Evolutionary conservation across 2,888 invertebrate genomes (phyloP).

Genomic region (Julus scanicus): DNA sequence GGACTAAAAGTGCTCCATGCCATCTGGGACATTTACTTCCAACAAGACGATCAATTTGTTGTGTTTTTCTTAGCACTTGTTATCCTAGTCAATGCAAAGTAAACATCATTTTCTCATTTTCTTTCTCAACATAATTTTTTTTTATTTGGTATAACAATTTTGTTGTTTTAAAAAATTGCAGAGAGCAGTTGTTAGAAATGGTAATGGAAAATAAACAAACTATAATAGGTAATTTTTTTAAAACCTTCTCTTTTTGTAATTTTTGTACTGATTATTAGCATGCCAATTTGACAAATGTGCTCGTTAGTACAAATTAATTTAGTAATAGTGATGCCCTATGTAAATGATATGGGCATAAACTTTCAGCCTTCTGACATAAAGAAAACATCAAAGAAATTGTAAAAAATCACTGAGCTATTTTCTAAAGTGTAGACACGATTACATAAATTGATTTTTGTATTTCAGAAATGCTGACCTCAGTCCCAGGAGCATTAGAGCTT

Average conservation of each 20-base stretch:
- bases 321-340: too few relatives aligned
- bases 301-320: too few relatives aligned
- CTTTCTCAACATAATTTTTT: not conserved
- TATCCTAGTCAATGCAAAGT: constrained; percentile 92
- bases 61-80: constrained; percentile 94
- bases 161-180: not conserved
- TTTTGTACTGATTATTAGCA: too few relatives aligned
- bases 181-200: constrained; percentile 59
- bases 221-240: constrained; percentile 62
- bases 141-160: not conserved
- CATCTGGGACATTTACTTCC: constrained; percentile 98
- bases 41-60: constrained; percentile 95
- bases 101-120: constrained; percentile 57
- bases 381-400: too few relatives aligned
- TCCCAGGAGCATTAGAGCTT: constrained; percentile 84
- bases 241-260: not conserved
- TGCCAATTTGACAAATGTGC: too few relatives aligned
- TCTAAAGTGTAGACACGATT: too few relatives aligned
- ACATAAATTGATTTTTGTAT: too few relatives aligned
- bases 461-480: constrained; percentile 58
- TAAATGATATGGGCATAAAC: too few relatives aligned
- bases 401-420: too few relatives aligned
- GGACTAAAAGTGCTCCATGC: constrained; percentile 85
- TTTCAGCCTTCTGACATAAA: too few relatives aligned
- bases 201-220: constrained; percentile 63